Percentiles rank a stretch among this genome's conserved stretches.
These are phyloP conservation scores for Leptobrachium ailaonicum DNA, from an alignment of 2,113 vertebrate genomes.

Conservation along the genomic window DNA sequence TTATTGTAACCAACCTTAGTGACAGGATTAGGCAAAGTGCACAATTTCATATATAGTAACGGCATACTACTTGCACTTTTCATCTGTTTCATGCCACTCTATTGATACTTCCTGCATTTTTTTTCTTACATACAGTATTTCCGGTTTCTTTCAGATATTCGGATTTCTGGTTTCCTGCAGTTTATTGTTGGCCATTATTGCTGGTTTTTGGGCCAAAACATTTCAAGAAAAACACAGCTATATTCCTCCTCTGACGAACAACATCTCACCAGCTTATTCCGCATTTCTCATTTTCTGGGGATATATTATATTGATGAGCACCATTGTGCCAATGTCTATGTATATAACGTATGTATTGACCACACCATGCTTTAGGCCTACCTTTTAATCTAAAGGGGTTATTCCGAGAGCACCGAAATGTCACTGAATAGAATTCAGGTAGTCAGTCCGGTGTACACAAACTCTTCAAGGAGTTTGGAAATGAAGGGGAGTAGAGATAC, in stretches of 20 bases:
- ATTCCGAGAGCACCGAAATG: too few species aligned
- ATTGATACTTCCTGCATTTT: neutral
- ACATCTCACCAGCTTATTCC: slow-evolving; percentile 56
- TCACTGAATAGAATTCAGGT: too few species aligned
- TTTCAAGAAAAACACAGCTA: slow-evolving; percentile 63
- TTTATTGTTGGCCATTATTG: slow-evolving; percentile 47
- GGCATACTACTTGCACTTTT: too few species aligned
- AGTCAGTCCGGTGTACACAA: too few species aligned
- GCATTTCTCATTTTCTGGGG: slow-evolving; percentile 85
- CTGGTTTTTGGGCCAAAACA: slow-evolving; percentile 37
- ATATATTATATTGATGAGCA: slow-evolving; percentile 84
- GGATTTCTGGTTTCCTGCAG: slow-evolving; percentile 47
- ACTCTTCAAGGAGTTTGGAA: too few species aligned
- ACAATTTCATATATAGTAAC: too few species aligned
- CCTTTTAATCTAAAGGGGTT: too few species aligned
- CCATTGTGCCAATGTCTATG: slow-evolving; percentile 85
- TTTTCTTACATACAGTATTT: neutral
- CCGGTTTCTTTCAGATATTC: slow-evolving; percentile 60
- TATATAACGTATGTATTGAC: slow-evolving; percentile 80
- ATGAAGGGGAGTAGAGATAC: too few species aligned
- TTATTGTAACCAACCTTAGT: too few species aligned
- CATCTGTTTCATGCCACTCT: too few species aligned
- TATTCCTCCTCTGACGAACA: slow-evolving; percentile 49
- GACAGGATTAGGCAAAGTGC: too few species aligned
- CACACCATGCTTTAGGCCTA: too few species aligned